Evolutionary conservation across 1,140 invertebrate species (phyloP).

Genomic region (Heliothis virescens): DNA sequence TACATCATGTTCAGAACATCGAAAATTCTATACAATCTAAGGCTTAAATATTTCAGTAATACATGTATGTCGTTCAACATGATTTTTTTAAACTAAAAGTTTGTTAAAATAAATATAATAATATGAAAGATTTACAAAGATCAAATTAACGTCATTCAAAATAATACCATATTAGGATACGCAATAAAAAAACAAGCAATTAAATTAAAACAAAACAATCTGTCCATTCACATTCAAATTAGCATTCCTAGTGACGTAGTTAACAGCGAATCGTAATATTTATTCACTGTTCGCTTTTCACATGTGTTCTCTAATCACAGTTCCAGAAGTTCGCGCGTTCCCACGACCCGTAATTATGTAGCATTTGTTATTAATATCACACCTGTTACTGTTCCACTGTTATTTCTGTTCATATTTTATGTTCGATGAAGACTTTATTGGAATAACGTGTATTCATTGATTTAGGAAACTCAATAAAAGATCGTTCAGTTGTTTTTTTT

Average conservation of each 20-base stretch:
- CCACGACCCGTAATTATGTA: conserved; percentile 27
- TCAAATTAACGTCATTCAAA: too few species aligned
- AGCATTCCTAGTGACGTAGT: conserved; percentile 13
- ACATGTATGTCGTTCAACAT: too few species aligned
- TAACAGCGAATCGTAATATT: conserved; percentile 31
- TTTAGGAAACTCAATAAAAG: too few species aligned
- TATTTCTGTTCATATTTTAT: not conserved
- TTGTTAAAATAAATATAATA: too few species aligned
- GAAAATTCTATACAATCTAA: too few species aligned
- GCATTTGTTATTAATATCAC: conserved; percentile 28
- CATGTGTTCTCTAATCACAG: conserved; percentile 33
- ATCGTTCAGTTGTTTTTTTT: too few species aligned
- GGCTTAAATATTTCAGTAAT: too few species aligned
- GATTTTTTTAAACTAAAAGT: too few species aligned
- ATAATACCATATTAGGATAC: not conserved
- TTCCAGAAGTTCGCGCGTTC: conserved; percentile 9
- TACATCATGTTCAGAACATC: too few species aligned
- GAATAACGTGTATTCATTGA: too few species aligned
- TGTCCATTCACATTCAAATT: conserved; percentile 8
- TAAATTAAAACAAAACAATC: not conserved
- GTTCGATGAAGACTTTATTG: not conserved
- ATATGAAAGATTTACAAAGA: too few species aligned
- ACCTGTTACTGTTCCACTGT: conserved; percentile 23
- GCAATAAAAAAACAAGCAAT: not conserved
- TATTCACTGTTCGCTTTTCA: conserved; percentile 25